Base-by-base conservation (phyloP, 2,888 invertebrate genomes). In the Limnephilus marmoratus region DNA sequence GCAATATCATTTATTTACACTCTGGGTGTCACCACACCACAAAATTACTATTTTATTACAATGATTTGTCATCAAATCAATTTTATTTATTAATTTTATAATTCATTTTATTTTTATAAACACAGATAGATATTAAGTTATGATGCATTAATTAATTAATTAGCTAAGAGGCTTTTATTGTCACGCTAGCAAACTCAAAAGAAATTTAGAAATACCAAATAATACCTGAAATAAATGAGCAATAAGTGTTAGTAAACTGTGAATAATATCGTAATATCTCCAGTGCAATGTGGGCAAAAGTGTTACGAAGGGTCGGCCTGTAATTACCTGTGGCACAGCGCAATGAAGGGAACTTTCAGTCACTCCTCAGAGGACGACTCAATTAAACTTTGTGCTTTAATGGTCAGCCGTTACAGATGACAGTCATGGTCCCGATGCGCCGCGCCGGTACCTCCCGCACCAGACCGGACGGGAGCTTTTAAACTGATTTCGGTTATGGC, bases 361-460 rank as follows among this genome's bases (percentile, higher is more conserved):
- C 80, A 81, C 85, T 90, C 91, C 86, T 18, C 90, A 45, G 93
- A 91, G 92, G 92, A 87, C 90, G 92, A 93, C 93, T 92, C 93
- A 93, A 93, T 93, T 93, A 93, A 93, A 93, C 92, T 93, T 93
- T 86, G 92, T 82, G 87, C 93, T 90, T 85, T 92, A 90, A 92
- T 91, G 93, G 93, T 92, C 91, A 92, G 87, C 53, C 87, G n/a
- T 34, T 68, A 68, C 68, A 68, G 68, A 68, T 68, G 68, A 68
- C 68, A 68, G 24, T 24, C 24, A 68, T 68, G 68, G 86, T 86
- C 49, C 29, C 86, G 86, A 49, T 86, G 86, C 29, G 41, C 18
- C 45, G 86, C 29, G 41, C 18, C 45, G 41, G 49, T 24, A 12
- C 29, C 13, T 29, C 45, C 86, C 13, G 2, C 86, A 49, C n/a